Percentiles rank a stretch among this genome's conserved stretches.
phyloP scores from a whole-genome alignment of 2,888 invertebrate genomes.

The Argyresthia albistria region DNA sequence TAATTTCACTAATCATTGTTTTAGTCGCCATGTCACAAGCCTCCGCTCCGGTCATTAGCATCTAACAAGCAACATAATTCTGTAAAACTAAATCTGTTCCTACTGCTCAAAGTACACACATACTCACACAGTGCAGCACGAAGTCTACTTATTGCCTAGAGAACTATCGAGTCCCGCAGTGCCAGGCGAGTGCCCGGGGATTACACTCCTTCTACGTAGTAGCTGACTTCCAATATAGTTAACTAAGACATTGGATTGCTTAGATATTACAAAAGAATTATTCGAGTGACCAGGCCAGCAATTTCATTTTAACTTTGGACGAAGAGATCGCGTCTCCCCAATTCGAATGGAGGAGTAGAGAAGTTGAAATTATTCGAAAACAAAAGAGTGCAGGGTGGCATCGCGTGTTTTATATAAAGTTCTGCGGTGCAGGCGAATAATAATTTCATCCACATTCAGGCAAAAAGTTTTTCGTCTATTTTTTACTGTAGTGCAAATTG shows the following conservation, averaged over 20 bases:
- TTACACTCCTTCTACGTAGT: neutral
- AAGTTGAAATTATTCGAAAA: constrained; percentile 32
- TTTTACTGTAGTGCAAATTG: constrained; percentile 2
- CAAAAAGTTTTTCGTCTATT: neutral
- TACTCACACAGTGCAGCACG: neutral
- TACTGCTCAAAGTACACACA: no score
- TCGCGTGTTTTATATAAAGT: constrained; percentile 37
- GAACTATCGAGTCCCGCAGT: neutral
- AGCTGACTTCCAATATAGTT: neutral
- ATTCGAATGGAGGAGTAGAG: constrained; percentile 14
- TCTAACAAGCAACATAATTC: no score
- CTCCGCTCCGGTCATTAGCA: constrained; percentile 3
- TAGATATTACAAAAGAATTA: constrained; percentile 1
- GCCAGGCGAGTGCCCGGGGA: neutral
- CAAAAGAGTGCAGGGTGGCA: constrained; percentile 33
- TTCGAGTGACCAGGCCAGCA: constrained; percentile 2
- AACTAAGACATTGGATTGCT: neutral
- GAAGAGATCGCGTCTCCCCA: constrained; percentile 14
- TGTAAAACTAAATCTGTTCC: no score
- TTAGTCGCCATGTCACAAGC: constrained; percentile 17
- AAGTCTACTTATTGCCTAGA: no score
- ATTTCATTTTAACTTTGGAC: constrained; percentile 18
- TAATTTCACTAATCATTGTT: constrained; percentile 40
- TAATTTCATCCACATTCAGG: constrained; percentile 8
- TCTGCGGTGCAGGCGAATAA: constrained; percentile 17